Conservation (phyloP, 2,113 vertebrate species). For the Diadophis punctatus region DNA sequence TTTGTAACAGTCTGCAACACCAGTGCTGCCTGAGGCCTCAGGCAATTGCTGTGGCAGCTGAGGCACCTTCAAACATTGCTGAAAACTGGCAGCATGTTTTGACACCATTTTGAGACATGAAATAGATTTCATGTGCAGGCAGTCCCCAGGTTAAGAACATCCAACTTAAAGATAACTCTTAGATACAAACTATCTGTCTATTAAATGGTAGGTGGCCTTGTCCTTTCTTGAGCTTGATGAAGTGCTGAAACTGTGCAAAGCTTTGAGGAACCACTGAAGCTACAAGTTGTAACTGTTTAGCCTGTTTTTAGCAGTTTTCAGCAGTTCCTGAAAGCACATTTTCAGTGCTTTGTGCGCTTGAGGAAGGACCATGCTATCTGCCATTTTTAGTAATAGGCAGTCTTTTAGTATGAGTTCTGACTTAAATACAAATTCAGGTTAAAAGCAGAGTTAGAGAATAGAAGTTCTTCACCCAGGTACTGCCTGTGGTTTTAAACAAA, state of each 20-base stretch:
- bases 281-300: background rate
- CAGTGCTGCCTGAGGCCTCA: background rate
- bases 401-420: background rate
- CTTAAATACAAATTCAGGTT: background rate
- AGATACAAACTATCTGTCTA: background rate
- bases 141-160: background rate
- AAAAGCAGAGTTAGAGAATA: background rate
- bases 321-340: background rate
- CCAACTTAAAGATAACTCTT: background rate
- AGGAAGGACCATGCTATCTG: background rate
- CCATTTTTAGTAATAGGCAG: background rate
- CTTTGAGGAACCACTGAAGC: background rate
- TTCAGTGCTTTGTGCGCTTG: background rate
- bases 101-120: background rate
- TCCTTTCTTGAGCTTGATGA: background rate
- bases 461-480: background rate
- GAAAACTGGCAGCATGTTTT: background rate
- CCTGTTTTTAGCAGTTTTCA: background rate
- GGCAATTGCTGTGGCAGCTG: background rate
- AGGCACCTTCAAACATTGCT: background rate
- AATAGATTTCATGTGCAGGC: background rate
- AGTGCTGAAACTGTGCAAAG: background rate
- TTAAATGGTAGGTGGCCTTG: background rate
- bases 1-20: background rate
- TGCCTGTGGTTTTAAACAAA: background rate